Base-by-base conservation (phyloP, 92 coral and sea anemone genomes). In the Pocillopora meandrina region DNA sequence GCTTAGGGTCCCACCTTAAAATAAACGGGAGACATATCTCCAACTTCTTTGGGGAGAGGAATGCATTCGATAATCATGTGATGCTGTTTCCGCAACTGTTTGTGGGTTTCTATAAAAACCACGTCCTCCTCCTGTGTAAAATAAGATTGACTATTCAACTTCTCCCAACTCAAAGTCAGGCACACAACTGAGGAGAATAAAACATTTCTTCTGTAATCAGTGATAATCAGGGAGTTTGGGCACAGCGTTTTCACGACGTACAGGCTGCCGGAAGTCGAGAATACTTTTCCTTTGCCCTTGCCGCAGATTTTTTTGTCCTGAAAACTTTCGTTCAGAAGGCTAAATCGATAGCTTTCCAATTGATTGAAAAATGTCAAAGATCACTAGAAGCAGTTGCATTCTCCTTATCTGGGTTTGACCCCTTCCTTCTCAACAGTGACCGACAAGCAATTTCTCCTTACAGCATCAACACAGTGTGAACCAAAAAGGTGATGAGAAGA, bases 1-100 rank as follows among this genome's bases (percentile, higher is more conserved):
- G 26, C 10, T 20, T 66, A 26, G 33, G n/a, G 65, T 35, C 85
- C 35, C 76, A 95, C 98, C 92, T 96, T 96, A 84, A 96, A 96
- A 77, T 97, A 97, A 82, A 97, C 85, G 18, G 99, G 99, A 36
- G 99, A 95, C 98, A 95, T 75, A 71, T 92, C 98, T 56, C 99
- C 99, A 31, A 86, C 85, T 57, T 95, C 99, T 88, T 92, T 97
- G 12, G 98, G 93, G 18, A 96, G 77, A n/a, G 99, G 98, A 47
- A 96, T 86, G 70, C 99, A 96, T 82, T 96, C 99, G 49, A 96
- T 87, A 35, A 96, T 87, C 98, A 96, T 92, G 90, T 96, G 99
- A 52, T 87, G 88, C 80, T 96, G 95, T 81, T 91, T 91, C 69
- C 79, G 90, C 9, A 94, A 80, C 77, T 90, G 91, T 61, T 91